Evolutionary conservation across 2,888 invertebrate species (phyloP).

Genomic region (Helobdella robusta): DNA sequence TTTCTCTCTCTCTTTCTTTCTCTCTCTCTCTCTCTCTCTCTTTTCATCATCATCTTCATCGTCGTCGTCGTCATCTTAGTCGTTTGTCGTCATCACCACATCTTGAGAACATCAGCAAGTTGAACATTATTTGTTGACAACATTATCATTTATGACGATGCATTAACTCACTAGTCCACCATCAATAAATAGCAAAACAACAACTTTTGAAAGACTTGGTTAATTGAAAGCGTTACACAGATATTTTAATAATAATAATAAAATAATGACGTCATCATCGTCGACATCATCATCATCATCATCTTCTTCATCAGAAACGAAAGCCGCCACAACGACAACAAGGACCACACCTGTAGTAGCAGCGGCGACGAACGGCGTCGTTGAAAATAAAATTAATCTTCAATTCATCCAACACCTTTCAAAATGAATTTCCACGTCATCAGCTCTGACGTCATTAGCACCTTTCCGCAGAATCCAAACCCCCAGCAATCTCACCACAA

Average conservation of each 20-base stretch:
- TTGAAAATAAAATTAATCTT: not conserved
- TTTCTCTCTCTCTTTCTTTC: conserved; percentile 29
- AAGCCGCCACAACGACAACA: not conserved
- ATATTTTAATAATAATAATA: not conserved
- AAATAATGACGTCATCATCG: not conserved
- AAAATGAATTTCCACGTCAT: not conserved
- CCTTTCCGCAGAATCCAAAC: not conserved
- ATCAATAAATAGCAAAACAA: not conserved
- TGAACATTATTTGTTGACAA: not conserved
- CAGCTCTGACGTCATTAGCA: not conserved
- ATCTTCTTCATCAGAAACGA: not conserved
- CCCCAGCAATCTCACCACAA: not conserved
- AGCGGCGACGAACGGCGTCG: not conserved
- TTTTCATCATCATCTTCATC: conserved; percentile 5
- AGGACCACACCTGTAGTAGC: not conserved
- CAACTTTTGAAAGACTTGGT: not conserved
- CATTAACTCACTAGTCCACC: not conserved
- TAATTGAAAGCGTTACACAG: not conserved
- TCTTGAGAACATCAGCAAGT: not conserved
- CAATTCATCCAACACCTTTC: not conserved
- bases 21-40: conserved; percentile 25
- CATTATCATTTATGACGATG: not conserved
- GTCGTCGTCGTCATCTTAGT: not conserved
- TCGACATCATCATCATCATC: not conserved
- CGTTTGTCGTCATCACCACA: not conserved